Evolutionary conservation across 1,140 invertebrate species (phyloP).

Genomic region (Bombus waltoni): DNA sequence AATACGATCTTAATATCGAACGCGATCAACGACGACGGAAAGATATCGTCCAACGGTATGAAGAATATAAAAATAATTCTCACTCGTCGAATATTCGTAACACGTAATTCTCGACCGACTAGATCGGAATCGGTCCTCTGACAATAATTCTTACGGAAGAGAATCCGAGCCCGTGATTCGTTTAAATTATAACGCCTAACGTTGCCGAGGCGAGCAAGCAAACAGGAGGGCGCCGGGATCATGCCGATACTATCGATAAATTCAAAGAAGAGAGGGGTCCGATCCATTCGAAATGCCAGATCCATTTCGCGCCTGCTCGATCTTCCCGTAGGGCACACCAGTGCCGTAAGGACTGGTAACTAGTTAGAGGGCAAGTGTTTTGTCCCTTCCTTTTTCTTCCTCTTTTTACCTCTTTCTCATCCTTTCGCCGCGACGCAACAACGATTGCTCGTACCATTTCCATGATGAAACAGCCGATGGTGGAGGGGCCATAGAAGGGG

Average conservation of each 20-base stretch:
- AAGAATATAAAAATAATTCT: not conserved
- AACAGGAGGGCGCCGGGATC: constrained; percentile 51
- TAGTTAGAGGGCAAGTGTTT: constrained; percentile 34
- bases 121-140: not conserved
- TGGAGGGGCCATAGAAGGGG: constrained; percentile 27
- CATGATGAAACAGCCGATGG: constrained; percentile 27
- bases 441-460: constrained; percentile 45
- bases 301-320: constrained; percentile 67
- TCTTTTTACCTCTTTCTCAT: not conserved
- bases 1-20: no score
- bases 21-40: no score
- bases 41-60: not conserved
- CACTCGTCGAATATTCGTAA: not conserved
- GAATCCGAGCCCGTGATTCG: constrained; percentile 43
- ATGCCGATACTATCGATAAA: constrained; percentile 61
- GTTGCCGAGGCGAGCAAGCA: constrained; percentile 44
- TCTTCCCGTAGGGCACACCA: constrained; percentile 53
- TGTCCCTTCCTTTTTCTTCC: not conserved
- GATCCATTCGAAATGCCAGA: constrained; percentile 62
- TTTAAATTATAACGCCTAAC: constrained; percentile 57
- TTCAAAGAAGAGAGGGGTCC: constrained; percentile 49
- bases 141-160: constrained; percentile 15
- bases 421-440: not conserved
- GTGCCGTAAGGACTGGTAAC: constrained; percentile 39
- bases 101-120: not conserved